Base-by-base conservation (phyloP, 2,888 invertebrate species). In the Poecilus cupreus region DNA sequence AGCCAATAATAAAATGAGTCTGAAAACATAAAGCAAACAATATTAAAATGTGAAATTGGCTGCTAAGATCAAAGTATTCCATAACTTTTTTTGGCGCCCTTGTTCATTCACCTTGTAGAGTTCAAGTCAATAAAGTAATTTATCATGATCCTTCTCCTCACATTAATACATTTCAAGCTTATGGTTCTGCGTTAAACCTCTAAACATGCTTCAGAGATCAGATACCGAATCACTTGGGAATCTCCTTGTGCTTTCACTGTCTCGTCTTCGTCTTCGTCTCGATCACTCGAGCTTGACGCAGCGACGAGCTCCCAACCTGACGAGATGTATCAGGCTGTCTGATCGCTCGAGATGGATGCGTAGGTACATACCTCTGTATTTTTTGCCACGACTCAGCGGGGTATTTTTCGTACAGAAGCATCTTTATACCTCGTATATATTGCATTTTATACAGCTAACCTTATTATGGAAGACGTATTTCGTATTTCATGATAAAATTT, bases 401-500 rank as follows among this genome's bases (percentile, higher is more conserved):
- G 8, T 54, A 54, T 54, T 54, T 54, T 16, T 22, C 8, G 54
- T 20, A 54, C 4, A 32, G 32, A 32, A 32, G 32, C 32, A 6
- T 46, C n/a, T 4, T 13, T 46, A 46, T 46, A 54, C 18, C 18
- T 70, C 43, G 43, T 70, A 54, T 54, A 54, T 54, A 54, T 54
- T 54, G 54, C 54, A 54, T 54, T 54, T 54, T 70, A 20, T 22
- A 39, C 64, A 32, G 13, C 26, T 57, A 70, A 39, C 39, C 37
- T 39, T 70, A 70, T 39, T 70, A 70, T 10, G 16, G 43, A 39
- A 39, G 70, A 70, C 32, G 22, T 64, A 64, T 26, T 37, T 37
- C 16, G 32, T 24, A 64, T 70, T 70, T 39, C 32, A 20, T 39
- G 39, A 39, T 70, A 39, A 70, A 18, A 20, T 39, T 39, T 70